Evolutionary conservation across 2,113 vertebrate genomes (phyloP).

Genomic region (Cephalopterus ornatus): DNA sequence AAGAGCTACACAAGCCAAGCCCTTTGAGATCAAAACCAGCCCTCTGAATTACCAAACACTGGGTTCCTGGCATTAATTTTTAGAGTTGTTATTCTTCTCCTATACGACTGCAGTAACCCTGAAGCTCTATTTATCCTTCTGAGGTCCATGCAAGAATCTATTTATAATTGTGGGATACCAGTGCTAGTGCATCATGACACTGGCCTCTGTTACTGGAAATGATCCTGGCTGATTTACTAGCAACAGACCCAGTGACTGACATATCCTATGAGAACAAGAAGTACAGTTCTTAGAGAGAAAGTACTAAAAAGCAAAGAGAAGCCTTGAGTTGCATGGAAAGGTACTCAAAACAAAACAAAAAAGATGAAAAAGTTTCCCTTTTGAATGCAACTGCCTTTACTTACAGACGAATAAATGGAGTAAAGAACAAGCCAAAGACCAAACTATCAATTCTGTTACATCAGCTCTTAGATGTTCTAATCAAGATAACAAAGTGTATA

Average conservation of each 20-base stretch:
- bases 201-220: conserved; percentile 41
- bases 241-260: not conserved
- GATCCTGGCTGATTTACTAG: not conserved
- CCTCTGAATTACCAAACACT: conserved; percentile 4
- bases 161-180: conserved; percentile 54
- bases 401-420: not conserved
- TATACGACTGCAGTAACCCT: not conserved
- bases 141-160: not conserved
- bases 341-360: not conserved
- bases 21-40: conserved; percentile 21
- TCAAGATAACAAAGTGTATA: not conserved
- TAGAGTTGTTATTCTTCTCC: not conserved
- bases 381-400: not conserved
- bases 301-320: not conserved
- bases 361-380: not conserved
- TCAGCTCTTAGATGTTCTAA: not conserved
- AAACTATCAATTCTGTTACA: not conserved
- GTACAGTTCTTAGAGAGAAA: not conserved
- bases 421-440: not conserved
- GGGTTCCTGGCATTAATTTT: not conserved
- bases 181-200: not conserved
- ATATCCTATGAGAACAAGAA: not conserved
- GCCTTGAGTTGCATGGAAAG: not conserved
- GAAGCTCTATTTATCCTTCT: conserved; percentile 1
- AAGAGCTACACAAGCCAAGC: not conserved